Percentiles rank a stretch among this genome's conserved stretches.
These are phyloP conservation scores for Chrysocyon brachyurus DNA, from an alignment of 2,797 vertebrate genomes.

Conservation along the genomic window DNA sequence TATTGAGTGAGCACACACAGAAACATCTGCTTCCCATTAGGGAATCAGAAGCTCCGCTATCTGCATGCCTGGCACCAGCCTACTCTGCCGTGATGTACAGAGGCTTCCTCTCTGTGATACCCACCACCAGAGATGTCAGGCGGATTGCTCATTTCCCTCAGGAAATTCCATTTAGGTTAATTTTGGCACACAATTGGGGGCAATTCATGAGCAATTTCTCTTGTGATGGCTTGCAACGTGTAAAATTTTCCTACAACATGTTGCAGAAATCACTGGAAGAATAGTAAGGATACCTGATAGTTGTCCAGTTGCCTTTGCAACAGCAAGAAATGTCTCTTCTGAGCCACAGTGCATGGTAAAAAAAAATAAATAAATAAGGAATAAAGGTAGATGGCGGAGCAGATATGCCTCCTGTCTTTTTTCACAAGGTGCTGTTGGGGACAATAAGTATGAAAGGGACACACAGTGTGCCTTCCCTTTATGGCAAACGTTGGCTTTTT, in stretches of 20 bases:
- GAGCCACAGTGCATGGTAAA: neutral
- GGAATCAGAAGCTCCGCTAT: slow-evolving; percentile 55
- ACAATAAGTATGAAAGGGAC: neutral
- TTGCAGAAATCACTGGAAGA: slow-evolving; percentile 69
- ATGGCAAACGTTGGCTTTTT: neutral
- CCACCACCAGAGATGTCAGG: slow-evolving; percentile 82
- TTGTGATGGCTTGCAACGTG: slow-evolving; percentile 59
- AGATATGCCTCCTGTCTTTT: neutral
- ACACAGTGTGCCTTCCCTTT: neutral
- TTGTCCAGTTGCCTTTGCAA: neutral
- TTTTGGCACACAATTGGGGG: slow-evolving; percentile 69
- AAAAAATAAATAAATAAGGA: neutral
- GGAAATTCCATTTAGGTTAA: slow-evolving; percentile 83
- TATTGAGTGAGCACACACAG: neutral
- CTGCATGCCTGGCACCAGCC: slow-evolving; percentile 68
- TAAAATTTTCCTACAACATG: slow-evolving; percentile 78
- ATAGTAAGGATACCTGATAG: slow-evolving; percentile 21
- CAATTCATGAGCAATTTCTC: slow-evolving; percentile 79
- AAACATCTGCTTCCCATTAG: slow-evolving; percentile 85
- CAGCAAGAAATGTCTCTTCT: slow-evolving; percentile 16
- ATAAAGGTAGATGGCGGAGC: neutral
- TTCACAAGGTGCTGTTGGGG: neutral
- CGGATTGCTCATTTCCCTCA: slow-evolving; percentile 80
- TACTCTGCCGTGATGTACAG: slow-evolving; percentile 66
- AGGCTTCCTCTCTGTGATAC: slow-evolving; percentile 81